Evolutionary conservation across 2,797 vertebrate genomes (phyloP).

Genomic region (Sebastes itinus): DNA sequence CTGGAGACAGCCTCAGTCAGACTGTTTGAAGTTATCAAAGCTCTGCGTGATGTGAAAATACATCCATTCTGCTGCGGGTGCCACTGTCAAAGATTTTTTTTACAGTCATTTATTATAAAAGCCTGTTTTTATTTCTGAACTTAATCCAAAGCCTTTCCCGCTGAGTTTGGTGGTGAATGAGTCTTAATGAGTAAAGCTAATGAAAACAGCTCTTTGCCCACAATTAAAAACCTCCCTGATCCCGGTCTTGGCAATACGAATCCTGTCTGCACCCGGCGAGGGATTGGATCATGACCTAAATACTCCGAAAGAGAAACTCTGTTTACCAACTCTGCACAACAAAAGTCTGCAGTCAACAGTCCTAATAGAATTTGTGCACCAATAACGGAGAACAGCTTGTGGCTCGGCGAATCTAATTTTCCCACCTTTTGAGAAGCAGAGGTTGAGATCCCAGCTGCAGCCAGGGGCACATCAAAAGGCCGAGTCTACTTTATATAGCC

Average conservation of each 20-base stretch:
- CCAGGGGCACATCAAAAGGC: slow-evolving; percentile 58
- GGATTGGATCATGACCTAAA: slow-evolving; percentile 47
- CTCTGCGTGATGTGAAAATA: slow-evolving; percentile 37
- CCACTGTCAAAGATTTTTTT: slow-evolving; percentile 31
- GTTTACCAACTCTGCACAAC: slow-evolving; percentile 27
- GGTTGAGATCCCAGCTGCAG: slow-evolving; percentile 41
- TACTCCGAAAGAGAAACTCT: slow-evolving; percentile 19
- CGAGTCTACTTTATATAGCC: not conserved
- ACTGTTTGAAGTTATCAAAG: slow-evolving; percentile 70
- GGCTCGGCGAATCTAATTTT: slow-evolving; percentile 10
- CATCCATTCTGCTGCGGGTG: slow-evolving; percentile 42
- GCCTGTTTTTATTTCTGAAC: slow-evolving; percentile 9
- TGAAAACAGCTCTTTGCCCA: slow-evolving; percentile 17
- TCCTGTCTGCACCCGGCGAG: not conserved
- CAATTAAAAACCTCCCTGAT: slow-evolving; percentile 24
- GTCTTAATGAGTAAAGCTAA: slow-evolving; percentile 22
- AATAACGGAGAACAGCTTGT: not conserved
- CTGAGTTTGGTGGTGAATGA: slow-evolving; percentile 1
- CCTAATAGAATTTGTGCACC: slow-evolving; percentile 3
- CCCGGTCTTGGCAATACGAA: not conserved
- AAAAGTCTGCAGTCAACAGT: slow-evolving; percentile 23
- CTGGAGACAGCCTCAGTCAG: slow-evolving; percentile 52
- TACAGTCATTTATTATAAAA: slow-evolving; percentile 36
- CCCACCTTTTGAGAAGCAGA: slow-evolving; percentile 11
- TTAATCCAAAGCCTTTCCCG: slow-evolving; percentile 8